A percentile compares a stretch with the other conserved stretches of the same genome.
Evolutionary conservation across 2,888 invertebrate species (phyloP).

Genomic region (Drosophila mayaguana): DNA sequence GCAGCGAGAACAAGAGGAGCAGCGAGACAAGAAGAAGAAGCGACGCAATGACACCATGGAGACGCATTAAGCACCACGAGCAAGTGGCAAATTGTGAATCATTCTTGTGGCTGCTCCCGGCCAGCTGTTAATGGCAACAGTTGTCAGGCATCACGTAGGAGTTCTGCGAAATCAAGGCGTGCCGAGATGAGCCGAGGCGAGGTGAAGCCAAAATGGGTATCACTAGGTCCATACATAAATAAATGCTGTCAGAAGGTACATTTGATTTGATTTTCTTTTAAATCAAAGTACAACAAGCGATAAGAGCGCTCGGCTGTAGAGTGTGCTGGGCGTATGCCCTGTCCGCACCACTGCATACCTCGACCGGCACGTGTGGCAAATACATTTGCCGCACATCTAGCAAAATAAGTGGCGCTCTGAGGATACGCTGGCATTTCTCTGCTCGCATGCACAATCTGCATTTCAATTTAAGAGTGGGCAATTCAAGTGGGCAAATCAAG

Average conservation of each 20-base stretch:
- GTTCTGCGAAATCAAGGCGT: background rate
- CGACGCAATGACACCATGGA: constrained; percentile 39
- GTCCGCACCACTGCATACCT: background rate
- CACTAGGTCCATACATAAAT: constrained; percentile 52
- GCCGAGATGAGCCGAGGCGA: background rate
- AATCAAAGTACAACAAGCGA: constrained; percentile 42
- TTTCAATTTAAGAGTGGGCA: constrained; percentile 68
- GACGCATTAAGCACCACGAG: constrained; percentile 40
- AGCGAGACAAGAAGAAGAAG: constrained; percentile 12
- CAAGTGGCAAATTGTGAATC: constrained; percentile 49
- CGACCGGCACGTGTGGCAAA: constrained; percentile 40
- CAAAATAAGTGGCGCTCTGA: constrained; percentile 61
- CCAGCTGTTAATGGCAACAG: constrained; percentile 81
- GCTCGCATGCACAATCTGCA: constrained; percentile 61
- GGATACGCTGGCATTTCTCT: constrained; percentile 49
- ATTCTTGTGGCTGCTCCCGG: constrained; percentile 33
- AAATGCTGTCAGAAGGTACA: constrained; percentile 24
- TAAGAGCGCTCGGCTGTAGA: constrained; percentile 23
- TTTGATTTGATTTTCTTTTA: constrained; percentile 19
- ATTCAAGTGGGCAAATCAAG: constrained; percentile 58
- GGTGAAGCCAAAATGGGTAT: constrained; percentile 25
- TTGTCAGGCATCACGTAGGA: constrained; percentile 64
- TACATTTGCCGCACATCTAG: constrained; percentile 62
- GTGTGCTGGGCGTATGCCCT: background rate
- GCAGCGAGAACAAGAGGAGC: constrained; percentile 22